Percentiles rank a stretch among this genome's conserved stretches.
phyloP scores from a whole-genome alignment of 2,888 invertebrate species.

The Polydrusus cervinus region DNA sequence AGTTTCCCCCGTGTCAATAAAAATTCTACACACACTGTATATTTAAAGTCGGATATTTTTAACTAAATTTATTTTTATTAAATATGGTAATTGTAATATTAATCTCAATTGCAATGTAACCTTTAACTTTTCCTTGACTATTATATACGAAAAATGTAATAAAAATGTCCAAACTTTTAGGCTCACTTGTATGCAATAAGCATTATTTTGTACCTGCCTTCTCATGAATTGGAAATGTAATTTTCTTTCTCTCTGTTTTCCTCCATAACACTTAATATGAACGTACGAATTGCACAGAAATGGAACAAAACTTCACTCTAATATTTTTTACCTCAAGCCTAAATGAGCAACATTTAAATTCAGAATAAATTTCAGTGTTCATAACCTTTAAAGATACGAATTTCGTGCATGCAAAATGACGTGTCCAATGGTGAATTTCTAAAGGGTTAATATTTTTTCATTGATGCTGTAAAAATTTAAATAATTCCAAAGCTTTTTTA shows the following conservation, averaged over 20 bases:
- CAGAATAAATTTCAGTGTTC: neutral
- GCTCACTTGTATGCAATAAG: slow-evolving; percentile 22
- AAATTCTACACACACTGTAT: too few species aligned
- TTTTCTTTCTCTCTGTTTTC: slow-evolving; percentile 66
- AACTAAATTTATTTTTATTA: too few species aligned
- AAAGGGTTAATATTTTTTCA: too few species aligned
- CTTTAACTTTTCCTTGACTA: too few species aligned
- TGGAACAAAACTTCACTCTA: slow-evolving; percentile 12
- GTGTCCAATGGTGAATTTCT: too few species aligned
- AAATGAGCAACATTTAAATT: slow-evolving; percentile 8
- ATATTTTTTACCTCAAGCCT: slow-evolving; percentile 13
- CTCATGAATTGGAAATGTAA: slow-evolving; percentile 71
- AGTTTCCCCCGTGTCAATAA: too few species aligned
- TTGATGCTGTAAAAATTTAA: too few species aligned
- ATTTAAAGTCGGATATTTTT: too few species aligned
- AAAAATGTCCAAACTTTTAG: slow-evolving; percentile 12
- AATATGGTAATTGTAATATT: too few species aligned
- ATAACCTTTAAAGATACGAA: neutral
- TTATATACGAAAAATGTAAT: neutral
- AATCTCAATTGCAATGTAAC: too few species aligned
- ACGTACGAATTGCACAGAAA: slow-evolving; percentile 15
- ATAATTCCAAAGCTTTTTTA: too few species aligned
- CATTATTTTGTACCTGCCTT: slow-evolving; percentile 55
- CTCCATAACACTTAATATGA: slow-evolving; percentile 62
- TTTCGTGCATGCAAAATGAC: neutral